Evolutionary conservation across 2,113 vertebrate genomes (phyloP).

Genomic region (Trematomus loennbergii): DNA sequence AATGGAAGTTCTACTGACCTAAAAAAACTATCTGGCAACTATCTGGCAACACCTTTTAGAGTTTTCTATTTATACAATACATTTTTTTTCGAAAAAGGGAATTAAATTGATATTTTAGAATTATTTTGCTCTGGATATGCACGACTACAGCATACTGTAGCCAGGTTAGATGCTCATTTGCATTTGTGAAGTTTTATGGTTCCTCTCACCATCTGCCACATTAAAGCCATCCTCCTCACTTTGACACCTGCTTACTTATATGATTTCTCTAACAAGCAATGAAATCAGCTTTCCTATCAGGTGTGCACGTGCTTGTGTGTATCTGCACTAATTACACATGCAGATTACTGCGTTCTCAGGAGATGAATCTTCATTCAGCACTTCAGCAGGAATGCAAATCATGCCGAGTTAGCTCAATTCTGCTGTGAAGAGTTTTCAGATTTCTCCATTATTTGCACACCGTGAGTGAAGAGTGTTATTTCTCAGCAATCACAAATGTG

Average conservation of each 20-base stretch:
- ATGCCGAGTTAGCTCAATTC: slow-evolving; percentile 39
- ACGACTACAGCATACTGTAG: background rate
- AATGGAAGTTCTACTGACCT: background rate
- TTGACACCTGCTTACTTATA: slow-evolving; percentile 37
- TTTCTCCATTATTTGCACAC: slow-evolving; percentile 53
- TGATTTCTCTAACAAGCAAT: slow-evolving; percentile 38
- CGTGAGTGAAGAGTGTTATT: slow-evolving; percentile 31
- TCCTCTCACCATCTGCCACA: slow-evolving; percentile 22
- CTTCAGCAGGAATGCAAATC: slow-evolving; percentile 72
- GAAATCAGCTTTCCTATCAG: slow-evolving; percentile 45
- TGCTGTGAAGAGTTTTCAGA: slow-evolving; percentile 39
- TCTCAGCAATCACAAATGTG: slow-evolving; percentile 25
- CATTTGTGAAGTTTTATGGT: slow-evolving; percentile 15
- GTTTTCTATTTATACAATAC: background rate
- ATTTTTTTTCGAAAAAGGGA: no score
- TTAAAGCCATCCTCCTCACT: slow-evolving; percentile 7
- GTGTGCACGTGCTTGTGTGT: slow-evolving; percentile 29
- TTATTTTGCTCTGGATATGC: background rate
- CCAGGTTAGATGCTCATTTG: slow-evolving; percentile 20
- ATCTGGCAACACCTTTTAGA: background rate
- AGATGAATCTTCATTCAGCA: slow-evolving; percentile 60
- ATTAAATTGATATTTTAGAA: background rate
- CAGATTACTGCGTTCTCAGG: slow-evolving; percentile 56
- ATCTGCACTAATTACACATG: slow-evolving; percentile 56
- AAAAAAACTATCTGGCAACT: background rate